These are phyloP conservation scores for Caenorhabditis sulstoni DNA, from an alignment of 2,888 invertebrate genomes.

Conservation along the genomic window DNA sequence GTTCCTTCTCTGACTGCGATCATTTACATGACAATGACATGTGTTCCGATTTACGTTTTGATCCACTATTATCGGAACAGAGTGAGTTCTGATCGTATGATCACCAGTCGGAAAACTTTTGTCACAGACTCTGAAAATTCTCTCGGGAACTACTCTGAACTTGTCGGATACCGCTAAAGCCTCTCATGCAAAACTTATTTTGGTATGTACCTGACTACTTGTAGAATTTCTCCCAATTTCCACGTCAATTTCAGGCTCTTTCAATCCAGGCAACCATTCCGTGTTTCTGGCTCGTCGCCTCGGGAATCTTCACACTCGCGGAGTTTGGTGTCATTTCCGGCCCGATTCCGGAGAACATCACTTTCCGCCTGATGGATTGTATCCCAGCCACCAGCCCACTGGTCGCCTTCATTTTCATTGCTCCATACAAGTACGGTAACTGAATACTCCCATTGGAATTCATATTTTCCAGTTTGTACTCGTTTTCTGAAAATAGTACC, in stretches of 20 bases:
- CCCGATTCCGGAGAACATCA: constrained; percentile 57
- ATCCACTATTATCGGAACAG: constrained; percentile 52
- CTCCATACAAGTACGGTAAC: constrained; percentile 25
- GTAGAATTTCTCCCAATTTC: too few species aligned
- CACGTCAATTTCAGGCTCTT: constrained; percentile 29
- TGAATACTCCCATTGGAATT: too few species aligned
- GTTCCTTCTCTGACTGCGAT: constrained; percentile 33
- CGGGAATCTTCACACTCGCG: constrained; percentile 54
- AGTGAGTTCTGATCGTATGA: too few species aligned
- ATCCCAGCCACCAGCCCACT: constrained; percentile 41
- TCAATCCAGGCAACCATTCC: constrained; percentile 62
- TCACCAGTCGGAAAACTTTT: too few species aligned
- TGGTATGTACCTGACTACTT: neutral
- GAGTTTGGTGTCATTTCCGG: constrained; percentile 60
- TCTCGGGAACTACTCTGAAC: constrained; percentile 38
- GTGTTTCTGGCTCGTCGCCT: constrained; percentile 58
- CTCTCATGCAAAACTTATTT: constrained; percentile 47
- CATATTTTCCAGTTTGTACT: too few species aligned
- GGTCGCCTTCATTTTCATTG: constrained; percentile 51
- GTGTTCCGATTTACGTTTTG: constrained; percentile 56
- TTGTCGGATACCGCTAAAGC: constrained; percentile 54
- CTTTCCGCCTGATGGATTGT: constrained; percentile 61
- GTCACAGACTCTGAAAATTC: constrained; percentile 34
- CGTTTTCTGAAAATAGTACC: too few species aligned
- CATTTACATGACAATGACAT: constrained; percentile 62